Base-by-base conservation (phyloP, 2,888 invertebrate genomes). In the Drosophila algonquin region DNA sequence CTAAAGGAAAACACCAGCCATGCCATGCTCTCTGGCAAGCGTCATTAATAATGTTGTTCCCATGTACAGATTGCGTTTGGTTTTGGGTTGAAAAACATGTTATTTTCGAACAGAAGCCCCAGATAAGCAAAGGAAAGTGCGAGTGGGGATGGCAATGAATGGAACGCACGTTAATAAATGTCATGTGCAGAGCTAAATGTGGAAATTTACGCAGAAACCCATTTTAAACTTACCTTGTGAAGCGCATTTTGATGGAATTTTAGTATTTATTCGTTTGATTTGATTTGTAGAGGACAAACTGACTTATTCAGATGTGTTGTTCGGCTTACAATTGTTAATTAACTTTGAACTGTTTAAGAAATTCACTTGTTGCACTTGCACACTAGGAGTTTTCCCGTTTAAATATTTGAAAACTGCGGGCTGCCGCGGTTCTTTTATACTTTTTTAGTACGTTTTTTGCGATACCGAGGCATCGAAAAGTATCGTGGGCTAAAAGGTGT, bases 51-150 rank as follows among this genome's bases (percentile, higher is more conserved):
- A 50, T 56, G 63, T 70, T 65, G 50, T 53, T 59, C 70, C 55
- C 60, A 68, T 54, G 53, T 52, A 54, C 46, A 45, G 72, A 70
- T 67, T 72, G 67, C 45, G 32, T 35, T 40, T 12, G 35, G 61
- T 73, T 71, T 76, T 78, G 73, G 57, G 54, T 63, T 80, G 76
- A 84, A 85, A 78, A 87, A 90, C 88, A 90, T 90, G 86, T 89
- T 89, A 72, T 89, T 85, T 87, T 73, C 59, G 68, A 73, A 73
- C 59, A 54, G 67, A 56, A 51, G 32, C 44, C 30, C 52, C 63
- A 72, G 89, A 85, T 89, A 85, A 85, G 76, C 57, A n/a, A 58
- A 63, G 35, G 58, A 87, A 84, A 87, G 82, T 77, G 68, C 63
- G 72, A 68, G 74, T 77, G 63, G 2, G 16, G 24, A 65, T 51